phyloP scores from a whole-genome alignment of 2,113 vertebrate species.

The Rhynchomys soricoides region DNA sequence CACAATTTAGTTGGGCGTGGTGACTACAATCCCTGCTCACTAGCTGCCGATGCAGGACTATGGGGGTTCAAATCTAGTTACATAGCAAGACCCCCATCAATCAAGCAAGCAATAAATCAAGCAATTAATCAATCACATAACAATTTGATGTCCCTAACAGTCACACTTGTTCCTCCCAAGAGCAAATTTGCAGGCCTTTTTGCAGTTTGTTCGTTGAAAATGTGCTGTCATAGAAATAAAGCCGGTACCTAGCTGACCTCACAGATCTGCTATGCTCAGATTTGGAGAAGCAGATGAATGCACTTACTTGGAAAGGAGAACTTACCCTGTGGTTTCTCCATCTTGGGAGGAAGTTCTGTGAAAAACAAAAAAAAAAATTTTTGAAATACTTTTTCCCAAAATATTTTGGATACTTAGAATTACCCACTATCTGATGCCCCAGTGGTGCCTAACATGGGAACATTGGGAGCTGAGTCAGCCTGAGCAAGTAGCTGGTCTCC shows the following conservation, averaged over 20 bases:
- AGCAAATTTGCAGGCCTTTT: not conserved
- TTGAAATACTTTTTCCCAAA: constrained; percentile 51
- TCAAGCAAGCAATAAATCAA: no score
- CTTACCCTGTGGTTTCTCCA: constrained; percentile 79
- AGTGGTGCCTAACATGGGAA: fast-evolving
- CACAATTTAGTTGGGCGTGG: not conserved
- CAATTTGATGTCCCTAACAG: not conserved
- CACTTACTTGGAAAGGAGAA: constrained; percentile 84
- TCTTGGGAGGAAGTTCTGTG: constrained; percentile 81
- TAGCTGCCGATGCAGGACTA: not conserved
- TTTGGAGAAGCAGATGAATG: constrained; percentile 63
- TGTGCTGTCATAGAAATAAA: not conserved
- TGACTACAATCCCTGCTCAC: not conserved
- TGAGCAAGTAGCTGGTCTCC: not conserved
- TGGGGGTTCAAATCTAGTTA: not conserved
- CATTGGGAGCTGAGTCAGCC: not conserved
- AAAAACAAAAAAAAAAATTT: constrained; percentile 74
- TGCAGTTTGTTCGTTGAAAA: not conserved
- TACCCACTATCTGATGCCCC: not conserved
- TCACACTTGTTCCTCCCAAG: not conserved
- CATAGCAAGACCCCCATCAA: not conserved
- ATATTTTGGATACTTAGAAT: constrained; percentile 48
- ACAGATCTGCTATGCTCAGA: not conserved
- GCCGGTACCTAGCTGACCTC: not conserved
- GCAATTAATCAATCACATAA: no score